Conservation (phyloP, 1,140 invertebrate species). For the Trichoplusia ni region DNA sequence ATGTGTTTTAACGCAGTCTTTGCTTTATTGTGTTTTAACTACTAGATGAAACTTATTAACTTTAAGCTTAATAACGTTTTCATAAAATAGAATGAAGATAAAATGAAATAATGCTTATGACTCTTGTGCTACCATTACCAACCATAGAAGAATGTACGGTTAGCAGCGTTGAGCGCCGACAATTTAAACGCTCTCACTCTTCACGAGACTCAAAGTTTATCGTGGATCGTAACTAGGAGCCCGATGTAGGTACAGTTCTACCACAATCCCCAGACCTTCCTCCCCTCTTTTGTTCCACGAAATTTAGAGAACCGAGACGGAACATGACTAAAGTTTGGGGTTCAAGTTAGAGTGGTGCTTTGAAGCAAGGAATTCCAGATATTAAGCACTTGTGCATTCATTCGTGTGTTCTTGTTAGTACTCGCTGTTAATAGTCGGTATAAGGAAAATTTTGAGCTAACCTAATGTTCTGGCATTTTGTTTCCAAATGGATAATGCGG, state of each 20-base stretch:
- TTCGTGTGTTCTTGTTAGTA: slow-evolving; percentile 66
- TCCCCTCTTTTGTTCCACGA: slow-evolving; percentile 9
- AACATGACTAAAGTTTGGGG: slow-evolving; percentile 26
- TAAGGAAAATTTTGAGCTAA: slow-evolving; percentile 48
- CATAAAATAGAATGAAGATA: background rate
- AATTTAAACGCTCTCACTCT: slow-evolving; percentile 77
- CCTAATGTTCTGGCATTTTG: slow-evolving; percentile 30
- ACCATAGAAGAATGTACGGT: slow-evolving; percentile 66
- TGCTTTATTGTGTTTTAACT: too few relatives aligned
- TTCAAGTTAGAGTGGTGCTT: slow-evolving; percentile 51
- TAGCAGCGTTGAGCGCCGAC: slow-evolving; percentile 65
- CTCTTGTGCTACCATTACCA: slow-evolving; percentile 52
- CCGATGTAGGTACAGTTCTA: slow-evolving; percentile 47
- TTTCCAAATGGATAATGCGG: slow-evolving; percentile 21
- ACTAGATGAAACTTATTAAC: too few relatives aligned
- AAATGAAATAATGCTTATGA: slow-evolving; percentile 24
- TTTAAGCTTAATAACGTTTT: too few relatives aligned
- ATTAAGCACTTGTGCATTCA: slow-evolving; percentile 64
- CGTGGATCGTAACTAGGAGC: slow-evolving; percentile 67
- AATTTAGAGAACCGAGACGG: slow-evolving; percentile 10
- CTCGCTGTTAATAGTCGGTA: slow-evolving; percentile 50
- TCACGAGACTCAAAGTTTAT: slow-evolving; percentile 72
- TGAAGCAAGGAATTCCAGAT: slow-evolving; percentile 67
- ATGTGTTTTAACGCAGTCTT: background rate
- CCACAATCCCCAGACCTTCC: slow-evolving; percentile 45